These are phyloP conservation scores for Microplitis mediator DNA, from an alignment of 1,140 invertebrate genomes.

Conservation along the genomic window DNA sequence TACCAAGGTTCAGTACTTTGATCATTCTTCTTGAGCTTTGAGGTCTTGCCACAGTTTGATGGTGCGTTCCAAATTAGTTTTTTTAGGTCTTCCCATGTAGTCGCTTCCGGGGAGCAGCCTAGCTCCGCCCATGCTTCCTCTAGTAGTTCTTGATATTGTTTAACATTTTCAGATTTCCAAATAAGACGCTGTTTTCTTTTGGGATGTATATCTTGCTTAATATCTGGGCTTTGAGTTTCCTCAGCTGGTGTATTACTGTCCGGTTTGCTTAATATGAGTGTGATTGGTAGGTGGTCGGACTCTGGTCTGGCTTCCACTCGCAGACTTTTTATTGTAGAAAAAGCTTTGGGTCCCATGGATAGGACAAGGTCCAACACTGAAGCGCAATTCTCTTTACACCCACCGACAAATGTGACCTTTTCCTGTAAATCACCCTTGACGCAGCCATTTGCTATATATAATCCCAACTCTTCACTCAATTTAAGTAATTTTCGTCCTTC, in stretches of 20 bases:
- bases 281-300: no score
- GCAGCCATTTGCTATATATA: constrained; percentile 20
- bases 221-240: no score
- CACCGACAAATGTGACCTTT: constrained; percentile 16
- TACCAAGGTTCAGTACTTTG: neutral
- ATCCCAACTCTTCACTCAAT: constrained; percentile 3
- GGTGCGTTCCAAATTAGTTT: neutral
- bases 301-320: no score
- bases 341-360: neutral
- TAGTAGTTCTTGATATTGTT: no score
- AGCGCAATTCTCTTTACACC: neutral
- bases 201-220: no score
- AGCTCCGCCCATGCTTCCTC: no score
- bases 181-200: no score
- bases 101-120: neutral
- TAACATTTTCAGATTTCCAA: no score
- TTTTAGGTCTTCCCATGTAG: neutral
- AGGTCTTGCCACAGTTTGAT: neutral
- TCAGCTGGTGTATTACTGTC: no score
- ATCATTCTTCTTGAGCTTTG: neutral
- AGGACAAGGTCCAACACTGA: constrained; percentile 23
- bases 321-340: no score
- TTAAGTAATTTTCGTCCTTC: constrained; percentile 27
- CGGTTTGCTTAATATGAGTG: no score
- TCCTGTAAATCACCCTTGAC: constrained; percentile 21